Evolutionary conservation across 2,888 invertebrate genomes (phyloP).

Genomic region (Biston stratarius): DNA sequence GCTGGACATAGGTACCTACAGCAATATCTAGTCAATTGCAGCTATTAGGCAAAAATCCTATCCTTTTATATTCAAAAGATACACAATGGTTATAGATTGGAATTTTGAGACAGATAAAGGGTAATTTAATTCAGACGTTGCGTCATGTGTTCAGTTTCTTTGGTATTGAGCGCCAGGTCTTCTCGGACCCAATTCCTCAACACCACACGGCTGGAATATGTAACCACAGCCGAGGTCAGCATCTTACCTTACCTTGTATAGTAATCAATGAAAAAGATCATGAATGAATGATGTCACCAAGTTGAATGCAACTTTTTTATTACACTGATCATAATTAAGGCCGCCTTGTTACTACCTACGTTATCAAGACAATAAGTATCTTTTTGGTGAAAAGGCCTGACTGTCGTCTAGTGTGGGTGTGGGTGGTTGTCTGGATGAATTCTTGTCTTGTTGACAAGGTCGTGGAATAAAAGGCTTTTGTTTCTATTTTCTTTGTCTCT

Average conservation of each 20-base stretch:
- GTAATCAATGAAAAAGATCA: conserved; percentile 14
- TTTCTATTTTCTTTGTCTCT: conserved; percentile 3
- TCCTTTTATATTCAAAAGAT: too few relatives aligned
- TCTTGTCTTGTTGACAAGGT: conserved; percentile 12
- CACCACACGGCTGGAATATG: not conserved
- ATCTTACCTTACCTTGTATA: not conserved
- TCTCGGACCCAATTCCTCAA: not conserved
- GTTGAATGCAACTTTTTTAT: conserved; percentile 21
- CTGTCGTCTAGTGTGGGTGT: conserved; percentile 8
- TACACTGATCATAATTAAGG: conserved; percentile 13
- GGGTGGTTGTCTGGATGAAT: conserved; percentile 5
- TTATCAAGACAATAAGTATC: not conserved
- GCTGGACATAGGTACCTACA: too few relatives aligned
- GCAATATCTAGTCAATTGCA: too few relatives aligned
- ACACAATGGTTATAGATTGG: too few relatives aligned
- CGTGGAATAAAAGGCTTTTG: conserved; percentile 11
- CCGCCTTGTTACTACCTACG: conserved; percentile 13
- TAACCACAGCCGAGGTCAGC: not conserved
- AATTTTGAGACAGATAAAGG: too few relatives aligned
- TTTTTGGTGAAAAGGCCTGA: conserved; percentile 19
- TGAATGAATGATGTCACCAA: conserved; percentile 30
- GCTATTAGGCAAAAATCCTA: too few relatives aligned
- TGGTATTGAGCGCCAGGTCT: too few relatives aligned
- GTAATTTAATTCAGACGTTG: too few relatives aligned
- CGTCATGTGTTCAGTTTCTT: too few relatives aligned